Evolutionary conservation across 2,113 vertebrate genomes (phyloP), one percentile per base, ranked within the genome.

Genomic region (Acanthochromis polyacanthus): DNA sequence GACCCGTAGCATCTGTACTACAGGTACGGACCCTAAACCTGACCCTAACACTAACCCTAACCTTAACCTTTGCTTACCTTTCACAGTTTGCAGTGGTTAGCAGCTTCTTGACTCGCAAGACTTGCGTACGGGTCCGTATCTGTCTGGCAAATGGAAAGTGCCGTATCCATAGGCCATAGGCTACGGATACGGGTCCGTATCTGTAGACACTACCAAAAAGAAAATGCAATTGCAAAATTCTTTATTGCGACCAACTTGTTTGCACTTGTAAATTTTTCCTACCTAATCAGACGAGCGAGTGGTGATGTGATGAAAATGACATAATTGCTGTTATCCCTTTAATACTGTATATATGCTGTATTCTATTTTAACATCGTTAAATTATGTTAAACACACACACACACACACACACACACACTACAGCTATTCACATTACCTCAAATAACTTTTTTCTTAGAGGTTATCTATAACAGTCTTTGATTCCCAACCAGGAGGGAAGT

Each of bases 401-500:
- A 61, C 38, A 59, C 46, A 25, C 25, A 25, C 25, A 63, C 20
- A 30, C n/a, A 32, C 51, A 61, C 38, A 59, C 46, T 30, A 38
- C 4, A 36, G 4, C 9, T 46, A n/a, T n/a, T 10, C n/a, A 40
- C 25, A 45, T 12, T 23, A 36, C 36, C 36, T 6, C 45, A 1
- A 66, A 15, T 55, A n/a, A 10, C 11, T 3, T 61, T n/a, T 8
- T 51, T 23, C 52, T 64, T 28, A 6, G 25, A 7, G 3, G 4
- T 15, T 7, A 3, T 75, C 20, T 60, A 0, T 52, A 53, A 83
- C 43, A 1, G 1, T 64, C 0, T 71, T 22, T 71, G 10, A 4
- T 69, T 72, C 16, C 16, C 20, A 46, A 66, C 12, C 92, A 99
- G 98, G 94, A 96, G 98, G 85, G 97, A 99, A 86, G 98, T 99